phyloP scores from a whole-genome alignment of 2,113 vertebrate genomes.

The Meleagris gallopavo region DNA sequence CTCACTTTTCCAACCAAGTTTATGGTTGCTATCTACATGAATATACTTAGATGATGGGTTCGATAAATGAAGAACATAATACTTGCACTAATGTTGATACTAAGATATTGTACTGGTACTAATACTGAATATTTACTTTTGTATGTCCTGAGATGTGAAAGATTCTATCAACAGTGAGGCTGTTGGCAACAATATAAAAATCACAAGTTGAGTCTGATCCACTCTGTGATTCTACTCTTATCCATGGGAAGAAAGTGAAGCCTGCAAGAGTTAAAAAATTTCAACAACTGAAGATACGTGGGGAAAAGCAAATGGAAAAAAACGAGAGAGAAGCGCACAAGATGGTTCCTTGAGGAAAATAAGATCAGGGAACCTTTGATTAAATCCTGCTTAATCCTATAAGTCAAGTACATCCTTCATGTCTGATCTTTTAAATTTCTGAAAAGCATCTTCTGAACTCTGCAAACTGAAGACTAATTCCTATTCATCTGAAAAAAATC shows the following conservation, averaged over 20 bases:
- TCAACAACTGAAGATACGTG: not conserved
- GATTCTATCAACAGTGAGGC: not conserved
- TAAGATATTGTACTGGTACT: not conserved
- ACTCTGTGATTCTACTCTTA: not conserved
- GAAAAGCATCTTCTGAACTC: fast-evolving
- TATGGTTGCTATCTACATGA: not conserved
- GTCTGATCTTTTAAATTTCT: not conserved
- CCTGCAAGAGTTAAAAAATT: not conserved
- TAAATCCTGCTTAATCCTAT: not conserved
- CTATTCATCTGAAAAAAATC: not conserved
- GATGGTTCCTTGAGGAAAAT: not conserved
- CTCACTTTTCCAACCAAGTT: not conserved
- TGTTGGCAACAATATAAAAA: not conserved
- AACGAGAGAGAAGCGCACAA: not conserved
- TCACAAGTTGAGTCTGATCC: not conserved
- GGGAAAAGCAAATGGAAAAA: not conserved
- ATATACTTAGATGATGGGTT: not conserved
- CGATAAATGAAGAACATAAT: not conserved
- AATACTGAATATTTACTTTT: not conserved
- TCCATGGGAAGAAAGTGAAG: not conserved
- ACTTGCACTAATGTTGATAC: not conserved
- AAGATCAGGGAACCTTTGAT: not conserved
- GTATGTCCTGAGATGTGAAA: not conserved
- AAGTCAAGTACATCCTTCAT: fast-evolving
- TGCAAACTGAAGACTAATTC: not conserved